These are phyloP conservation scores for Anhinga anhinga DNA, from an alignment of 2,113 vertebrate genomes.

Conservation along the genomic window DNA sequence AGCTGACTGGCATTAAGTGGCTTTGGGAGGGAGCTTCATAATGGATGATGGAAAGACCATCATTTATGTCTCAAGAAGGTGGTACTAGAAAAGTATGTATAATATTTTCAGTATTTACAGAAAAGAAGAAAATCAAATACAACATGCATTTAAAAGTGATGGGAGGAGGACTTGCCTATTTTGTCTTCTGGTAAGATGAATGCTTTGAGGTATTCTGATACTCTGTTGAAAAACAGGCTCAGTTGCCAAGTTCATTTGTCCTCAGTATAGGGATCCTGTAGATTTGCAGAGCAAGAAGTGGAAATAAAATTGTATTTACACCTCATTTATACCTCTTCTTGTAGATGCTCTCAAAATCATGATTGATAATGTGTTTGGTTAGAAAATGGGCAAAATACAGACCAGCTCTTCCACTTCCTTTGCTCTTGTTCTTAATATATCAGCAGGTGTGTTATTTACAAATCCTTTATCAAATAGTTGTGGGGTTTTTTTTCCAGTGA, in stretches of 20 bases:
- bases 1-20: neutral
- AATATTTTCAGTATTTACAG: neutral
- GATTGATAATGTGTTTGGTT: neutral
- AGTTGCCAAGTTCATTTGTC: neutral
- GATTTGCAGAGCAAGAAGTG: neutral
- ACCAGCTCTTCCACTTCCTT: neutral
- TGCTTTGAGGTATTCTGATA: neutral
- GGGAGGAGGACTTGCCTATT: neutral
- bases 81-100: neutral
- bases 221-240: neutral
- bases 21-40: neutral
- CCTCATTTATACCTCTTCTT: neutral
- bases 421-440: neutral
- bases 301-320: neutral
- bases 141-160: neutral
- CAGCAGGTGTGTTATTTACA: neutral
- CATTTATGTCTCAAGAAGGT: neutral
- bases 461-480: neutral
- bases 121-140: neutral
- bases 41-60: neutral
- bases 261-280: neutral
- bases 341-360: neutral
- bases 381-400: neutral
- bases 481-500: neutral
- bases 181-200: neutral